Evolutionary conservation across 2,797 vertebrate species (phyloP).

Genomic region (Protosalanx chinensis): DNA sequence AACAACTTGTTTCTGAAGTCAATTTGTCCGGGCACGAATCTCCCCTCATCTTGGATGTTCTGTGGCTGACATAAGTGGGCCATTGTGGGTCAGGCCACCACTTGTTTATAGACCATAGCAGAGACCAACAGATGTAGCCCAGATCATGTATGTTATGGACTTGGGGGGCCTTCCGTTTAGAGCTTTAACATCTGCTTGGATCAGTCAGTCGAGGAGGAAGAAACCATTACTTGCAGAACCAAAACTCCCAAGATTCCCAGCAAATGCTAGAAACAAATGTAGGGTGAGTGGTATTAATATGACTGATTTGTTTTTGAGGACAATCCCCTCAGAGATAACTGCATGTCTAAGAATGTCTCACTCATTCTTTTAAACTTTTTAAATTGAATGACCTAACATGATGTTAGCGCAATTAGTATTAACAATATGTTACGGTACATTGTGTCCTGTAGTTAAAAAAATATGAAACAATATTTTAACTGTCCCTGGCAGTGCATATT

Average conservation of each 20-base stretch:
- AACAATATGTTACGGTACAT: too few relatives aligned
- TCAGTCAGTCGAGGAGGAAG: constrained; percentile 25
- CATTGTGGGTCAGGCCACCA: constrained; percentile 39
- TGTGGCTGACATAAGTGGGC: constrained; percentile 32
- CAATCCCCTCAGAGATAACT: neutral
- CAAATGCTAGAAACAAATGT: neutral
- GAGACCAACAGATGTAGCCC: constrained; percentile 40
- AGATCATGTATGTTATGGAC: constrained; percentile 30
- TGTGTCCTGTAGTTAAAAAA: too few relatives aligned
- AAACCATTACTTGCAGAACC: constrained; percentile 11
- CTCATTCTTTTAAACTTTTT: neutral
- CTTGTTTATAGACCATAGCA: constrained; percentile 29
- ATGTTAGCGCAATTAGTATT: too few relatives aligned
- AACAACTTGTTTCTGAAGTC: neutral
- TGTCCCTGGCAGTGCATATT: neutral
- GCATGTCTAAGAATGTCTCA: neutral
- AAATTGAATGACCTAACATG: too few relatives aligned
- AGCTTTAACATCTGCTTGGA: constrained; percentile 41
- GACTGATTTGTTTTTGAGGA: too few relatives aligned
- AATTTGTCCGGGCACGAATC: neutral
- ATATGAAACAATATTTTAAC: neutral
- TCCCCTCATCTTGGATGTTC: constrained; percentile 31
- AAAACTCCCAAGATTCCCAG: neutral
- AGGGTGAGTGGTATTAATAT: too few relatives aligned
- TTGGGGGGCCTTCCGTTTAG: constrained; percentile 24